phyloP scores from a whole-genome alignment of 2,113 vertebrate species.

The Actenoides hombroni region DNA sequence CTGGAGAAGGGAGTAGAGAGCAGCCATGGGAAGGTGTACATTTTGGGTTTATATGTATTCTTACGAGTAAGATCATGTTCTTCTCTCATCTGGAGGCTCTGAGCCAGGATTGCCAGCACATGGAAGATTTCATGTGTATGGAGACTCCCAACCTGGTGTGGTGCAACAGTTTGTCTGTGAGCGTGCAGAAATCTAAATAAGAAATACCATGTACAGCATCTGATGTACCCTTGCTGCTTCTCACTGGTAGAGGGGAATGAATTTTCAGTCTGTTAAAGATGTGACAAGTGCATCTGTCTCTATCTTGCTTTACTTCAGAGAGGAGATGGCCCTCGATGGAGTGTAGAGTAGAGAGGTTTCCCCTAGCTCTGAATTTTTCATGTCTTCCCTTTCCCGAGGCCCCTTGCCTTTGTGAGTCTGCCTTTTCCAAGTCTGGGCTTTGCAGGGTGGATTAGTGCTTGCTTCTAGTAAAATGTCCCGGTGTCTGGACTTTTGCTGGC shows the following conservation, averaged over 20 bases:
- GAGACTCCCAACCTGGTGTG: background rate
- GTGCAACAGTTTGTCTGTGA: background rate
- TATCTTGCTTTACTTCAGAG: background rate
- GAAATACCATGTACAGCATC: fast-evolving
- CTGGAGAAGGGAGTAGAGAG: background rate
- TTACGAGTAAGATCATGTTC: background rate
- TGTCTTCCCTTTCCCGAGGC: background rate
- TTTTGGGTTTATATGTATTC: background rate
- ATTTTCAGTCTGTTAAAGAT: background rate
- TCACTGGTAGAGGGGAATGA: background rate
- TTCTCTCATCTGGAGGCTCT: background rate
- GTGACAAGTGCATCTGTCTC: background rate
- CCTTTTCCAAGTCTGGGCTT: background rate
- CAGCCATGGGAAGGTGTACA: background rate
- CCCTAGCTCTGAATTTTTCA: background rate
- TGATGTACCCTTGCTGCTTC: background rate
- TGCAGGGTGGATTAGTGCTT: fast-evolving
- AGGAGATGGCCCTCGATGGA: background rate
- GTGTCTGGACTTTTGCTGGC: background rate
- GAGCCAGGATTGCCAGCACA: background rate
- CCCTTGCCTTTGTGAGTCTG: fast-evolving
- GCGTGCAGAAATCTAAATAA: fast-evolving
- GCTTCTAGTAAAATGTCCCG: background rate
- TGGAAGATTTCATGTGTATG: fast-evolving
- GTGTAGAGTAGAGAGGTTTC: background rate